These are phyloP conservation scores for Brachionus rotundiformis DNA, from an alignment of 1,140 invertebrate species.

Conservation along the genomic window DNA sequence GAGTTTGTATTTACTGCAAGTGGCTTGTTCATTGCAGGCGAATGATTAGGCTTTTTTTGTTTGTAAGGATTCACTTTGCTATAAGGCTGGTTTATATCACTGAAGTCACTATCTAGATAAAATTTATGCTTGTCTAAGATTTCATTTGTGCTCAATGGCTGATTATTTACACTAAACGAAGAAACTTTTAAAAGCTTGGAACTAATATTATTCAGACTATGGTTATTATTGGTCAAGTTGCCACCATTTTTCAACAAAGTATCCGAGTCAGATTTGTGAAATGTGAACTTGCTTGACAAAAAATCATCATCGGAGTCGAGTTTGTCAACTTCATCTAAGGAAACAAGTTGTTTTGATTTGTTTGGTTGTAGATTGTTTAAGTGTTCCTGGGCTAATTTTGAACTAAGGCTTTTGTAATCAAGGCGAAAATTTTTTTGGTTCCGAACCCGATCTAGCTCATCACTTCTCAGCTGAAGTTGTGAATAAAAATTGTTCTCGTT, in stretches of 20 bases:
- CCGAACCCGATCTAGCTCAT: slow-evolving; percentile 6
- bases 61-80: not conserved
- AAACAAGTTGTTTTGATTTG: not conserved
- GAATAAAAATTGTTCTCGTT: not conserved
- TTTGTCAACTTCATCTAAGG: not conserved
- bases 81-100: not conserved
- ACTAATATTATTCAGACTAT: not conserved
- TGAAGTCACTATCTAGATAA: not conserved
- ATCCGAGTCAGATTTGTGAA: slow-evolving; percentile 18
- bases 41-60: not conserved
- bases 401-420: slow-evolving; percentile 18
- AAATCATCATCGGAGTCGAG: not conserved
- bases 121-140: slow-evolving; percentile 18
- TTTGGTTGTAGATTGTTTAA: not conserved
- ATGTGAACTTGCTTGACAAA: not conserved
- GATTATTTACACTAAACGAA: slow-evolving; percentile 36
- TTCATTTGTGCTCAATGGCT: slow-evolving; percentile 12
- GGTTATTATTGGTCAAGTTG: not conserved
- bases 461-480: slow-evolving; percentile 14
- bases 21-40: not conserved
- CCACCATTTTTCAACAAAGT: not conserved
- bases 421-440: slow-evolving; percentile 16
- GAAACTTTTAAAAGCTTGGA: slow-evolving; percentile 15
- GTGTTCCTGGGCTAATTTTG: slow-evolving; percentile 7
- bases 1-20: not conserved